Percentiles rank a stretch among this genome's conserved stretches.
Evolutionary conservation across 1,140 invertebrate species (phyloP).

Genomic region (Callitettix versicolor): DNA sequence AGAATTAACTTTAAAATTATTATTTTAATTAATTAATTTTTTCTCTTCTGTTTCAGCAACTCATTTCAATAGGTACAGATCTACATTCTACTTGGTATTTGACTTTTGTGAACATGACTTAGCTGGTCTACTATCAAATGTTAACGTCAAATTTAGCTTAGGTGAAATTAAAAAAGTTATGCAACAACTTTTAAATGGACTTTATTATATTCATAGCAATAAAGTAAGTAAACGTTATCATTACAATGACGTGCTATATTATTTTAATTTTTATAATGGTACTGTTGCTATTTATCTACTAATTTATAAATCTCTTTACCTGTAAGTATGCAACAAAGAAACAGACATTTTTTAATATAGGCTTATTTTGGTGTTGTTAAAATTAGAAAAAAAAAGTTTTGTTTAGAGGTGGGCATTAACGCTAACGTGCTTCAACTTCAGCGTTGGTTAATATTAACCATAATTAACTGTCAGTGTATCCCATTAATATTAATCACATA

Average conservation of each 20-base stretch:
- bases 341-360: background rate
- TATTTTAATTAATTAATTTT: conserved; percentile 1
- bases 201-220: conserved; percentile 95
- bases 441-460: too few species aligned
- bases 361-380: conserved; percentile 13
- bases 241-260: too few species aligned
- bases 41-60: conserved; percentile 46
- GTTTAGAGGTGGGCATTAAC: too few species aligned
- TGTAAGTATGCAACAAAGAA: background rate
- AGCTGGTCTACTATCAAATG: conserved; percentile 90
- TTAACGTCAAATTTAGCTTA: conserved; percentile 91
- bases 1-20: too few species aligned
- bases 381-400: too few species aligned
- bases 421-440: too few species aligned
- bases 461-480: too few species aligned
- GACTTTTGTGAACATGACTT: conserved; percentile 99
- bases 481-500: too few species aligned
- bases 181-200: conserved; percentile 91
- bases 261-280: too few species aligned
- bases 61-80: conserved; percentile 74
- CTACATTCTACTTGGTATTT: conserved; percentile 96
- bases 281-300: too few species aligned
- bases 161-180: conserved; percentile 98
- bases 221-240: conserved; percentile 46
- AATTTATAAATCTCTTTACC: too few species aligned